phyloP scores from a whole-genome alignment of 2,888 invertebrate species.

The Caenorhabditis imperialis region DNA sequence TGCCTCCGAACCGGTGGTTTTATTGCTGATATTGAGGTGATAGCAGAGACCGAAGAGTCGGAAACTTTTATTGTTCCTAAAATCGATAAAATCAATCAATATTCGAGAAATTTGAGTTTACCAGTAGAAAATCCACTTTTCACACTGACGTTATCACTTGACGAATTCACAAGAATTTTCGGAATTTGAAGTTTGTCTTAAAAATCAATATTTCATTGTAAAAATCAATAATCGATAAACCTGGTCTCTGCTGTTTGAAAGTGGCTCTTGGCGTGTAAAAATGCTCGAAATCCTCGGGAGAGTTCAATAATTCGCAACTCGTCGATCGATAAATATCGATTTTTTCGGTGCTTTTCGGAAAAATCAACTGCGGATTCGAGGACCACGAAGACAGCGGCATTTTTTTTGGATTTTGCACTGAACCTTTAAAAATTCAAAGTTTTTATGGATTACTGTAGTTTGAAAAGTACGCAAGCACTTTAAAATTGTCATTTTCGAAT shows the following conservation, averaged over 20 bases:
- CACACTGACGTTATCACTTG: neutral
- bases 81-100: neutral
- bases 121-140: conserved; percentile 1
- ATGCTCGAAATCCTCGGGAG: conserved; percentile 3
- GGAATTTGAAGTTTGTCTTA: conserved; percentile 3
- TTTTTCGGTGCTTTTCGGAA: neutral
- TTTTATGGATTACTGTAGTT: no score
- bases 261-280: conserved; percentile 43
- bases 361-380: conserved; percentile 13
- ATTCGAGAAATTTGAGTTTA: neutral
- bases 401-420: neutral
- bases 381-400: conserved; percentile 16
- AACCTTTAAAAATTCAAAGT: neutral
- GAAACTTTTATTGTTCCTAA: neutral
- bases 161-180: neutral
- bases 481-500: neutral
- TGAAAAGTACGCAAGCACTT: no score
- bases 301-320: conserved; percentile 12
- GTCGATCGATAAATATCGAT: conserved; percentile 3
- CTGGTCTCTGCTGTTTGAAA: no score
- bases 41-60: no score
- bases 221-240: no score
- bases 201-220: no score
- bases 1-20: no score
- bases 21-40: no score